phyloP scores from a whole-genome alignment of 2,888 invertebrate species.

The Pantelozetes paolii region DNA sequence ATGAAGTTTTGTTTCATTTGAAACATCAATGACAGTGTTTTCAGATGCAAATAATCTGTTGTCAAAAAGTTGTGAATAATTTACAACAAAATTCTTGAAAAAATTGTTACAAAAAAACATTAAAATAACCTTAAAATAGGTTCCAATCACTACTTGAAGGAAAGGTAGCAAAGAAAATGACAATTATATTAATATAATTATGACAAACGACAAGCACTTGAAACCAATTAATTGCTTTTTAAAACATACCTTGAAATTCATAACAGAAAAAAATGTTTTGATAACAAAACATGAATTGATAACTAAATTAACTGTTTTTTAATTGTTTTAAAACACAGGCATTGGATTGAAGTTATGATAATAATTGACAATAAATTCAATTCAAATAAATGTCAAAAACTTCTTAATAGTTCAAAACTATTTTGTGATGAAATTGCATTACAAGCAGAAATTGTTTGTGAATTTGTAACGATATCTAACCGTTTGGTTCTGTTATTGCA shows the following conservation, averaged over 20 bases:
- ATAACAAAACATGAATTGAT: not conserved
- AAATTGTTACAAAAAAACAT: not conserved
- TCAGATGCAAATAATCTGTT: conserved; percentile 2
- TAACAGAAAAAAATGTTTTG: not conserved
- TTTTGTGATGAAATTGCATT: conserved; percentile 23
- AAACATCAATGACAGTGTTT: not conserved
- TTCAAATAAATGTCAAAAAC: conserved; percentile 8
- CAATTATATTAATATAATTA: not conserved
- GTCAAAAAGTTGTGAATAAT: conserved; percentile 3
- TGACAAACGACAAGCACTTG: not conserved
- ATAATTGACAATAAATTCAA: not conserved
- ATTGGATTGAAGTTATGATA: too few species aligned
- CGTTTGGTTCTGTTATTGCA: not conserved
- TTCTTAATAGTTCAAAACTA: not conserved
- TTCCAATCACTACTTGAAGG: not conserved
- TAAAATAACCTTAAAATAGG: not conserved
- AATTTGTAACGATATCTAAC: not conserved
- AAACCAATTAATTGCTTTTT: not conserved
- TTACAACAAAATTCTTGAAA: not conserved
- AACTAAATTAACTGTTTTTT: not conserved
- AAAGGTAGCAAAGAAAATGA: too few species aligned
- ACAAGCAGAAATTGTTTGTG: not conserved
- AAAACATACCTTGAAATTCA: conserved; percentile 31
- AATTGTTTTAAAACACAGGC: too few species aligned
- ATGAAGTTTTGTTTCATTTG: conserved; percentile 9